Conservation (phyloP, 2,888 invertebrate species). For the Elgonia sp. region DNA sequence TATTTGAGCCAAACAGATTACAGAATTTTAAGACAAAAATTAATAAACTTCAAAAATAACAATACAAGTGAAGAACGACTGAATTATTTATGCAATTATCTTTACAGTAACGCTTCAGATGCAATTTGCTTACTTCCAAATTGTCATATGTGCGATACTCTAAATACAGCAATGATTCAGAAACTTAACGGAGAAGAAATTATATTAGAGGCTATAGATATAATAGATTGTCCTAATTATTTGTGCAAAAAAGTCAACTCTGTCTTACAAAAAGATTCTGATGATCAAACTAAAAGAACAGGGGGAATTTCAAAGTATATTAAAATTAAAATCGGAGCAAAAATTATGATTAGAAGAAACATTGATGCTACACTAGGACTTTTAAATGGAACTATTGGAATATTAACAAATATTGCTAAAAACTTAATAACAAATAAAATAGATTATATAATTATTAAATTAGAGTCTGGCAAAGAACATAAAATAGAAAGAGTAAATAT, state of each 20-base stretch:
- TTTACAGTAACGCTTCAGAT: not conserved
- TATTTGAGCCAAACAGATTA: constrained; percentile 38
- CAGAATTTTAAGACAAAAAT: constrained; percentile 26
- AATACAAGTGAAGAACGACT: constrained; percentile 11
- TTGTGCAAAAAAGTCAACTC: constrained; percentile 19
- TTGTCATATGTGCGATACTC: constrained; percentile 29
- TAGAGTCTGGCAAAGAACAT: constrained; percentile 65
- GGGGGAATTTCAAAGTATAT: constrained; percentile 38
- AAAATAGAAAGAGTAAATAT: constrained; percentile 67
- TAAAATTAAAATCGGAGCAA: constrained; percentile 38
- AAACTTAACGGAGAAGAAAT: constrained; percentile 22
- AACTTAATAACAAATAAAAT: constrained; percentile 46
- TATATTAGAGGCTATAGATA: constrained; percentile 14
- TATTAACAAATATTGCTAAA: not conserved
- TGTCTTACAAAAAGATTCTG: constrained; percentile 10
- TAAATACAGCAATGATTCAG: constrained; percentile 10
- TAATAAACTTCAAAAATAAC: not conserved
- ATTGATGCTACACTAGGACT: constrained; percentile 71
- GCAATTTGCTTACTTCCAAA: constrained; percentile 34
- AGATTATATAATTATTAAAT: constrained; percentile 65
- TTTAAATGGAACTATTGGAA: constrained; percentile 36
- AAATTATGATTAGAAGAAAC: constrained; percentile 79
- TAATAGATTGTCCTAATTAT: constrained; percentile 20
- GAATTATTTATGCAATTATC: constrained; percentile 10
- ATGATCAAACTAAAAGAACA: not conserved